Percentiles rank a stretch among this genome's conserved stretches.
Evolutionary conservation across 2,888 invertebrate species (phyloP).

Genomic region (Diplolepis rosae): DNA sequence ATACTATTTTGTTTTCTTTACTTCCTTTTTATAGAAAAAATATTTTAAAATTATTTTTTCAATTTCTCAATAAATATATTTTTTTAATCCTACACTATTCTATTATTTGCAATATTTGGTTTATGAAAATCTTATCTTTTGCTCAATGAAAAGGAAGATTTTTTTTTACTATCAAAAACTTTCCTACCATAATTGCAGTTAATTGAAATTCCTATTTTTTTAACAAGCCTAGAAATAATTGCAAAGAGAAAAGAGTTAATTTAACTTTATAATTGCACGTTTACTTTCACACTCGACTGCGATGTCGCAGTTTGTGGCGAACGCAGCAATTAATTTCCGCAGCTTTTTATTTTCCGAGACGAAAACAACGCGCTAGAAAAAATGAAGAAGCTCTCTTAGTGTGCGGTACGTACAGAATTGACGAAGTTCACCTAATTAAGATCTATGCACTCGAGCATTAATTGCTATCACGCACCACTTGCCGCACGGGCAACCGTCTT

Average conservation of each 20-base stretch:
- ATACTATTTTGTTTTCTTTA: too few species aligned
- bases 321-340: constrained; percentile 2
- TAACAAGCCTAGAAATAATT: background rate
- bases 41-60: too few species aligned
- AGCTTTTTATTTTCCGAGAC: background rate
- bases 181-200: constrained; percentile 10
- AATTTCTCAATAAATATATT: too few species aligned
- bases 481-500: constrained; percentile 32
- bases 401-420: constrained; percentile 27
- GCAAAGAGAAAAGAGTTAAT: constrained; percentile 10
- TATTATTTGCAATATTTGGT: too few species aligned
- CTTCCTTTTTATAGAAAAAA: too few species aligned
- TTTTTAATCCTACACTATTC: too few species aligned
- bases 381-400: constrained; percentile 34
- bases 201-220: constrained; percentile 6
- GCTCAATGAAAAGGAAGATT: too few species aligned
- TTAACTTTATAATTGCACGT: constrained; percentile 18
- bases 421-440: constrained; percentile 43
- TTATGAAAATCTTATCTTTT: too few species aligned
- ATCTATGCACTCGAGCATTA: constrained; percentile 42
- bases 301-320: constrained; percentile 25
- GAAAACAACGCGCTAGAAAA: background rate
- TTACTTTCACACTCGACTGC: constrained; percentile 20
- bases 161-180: too few species aligned
- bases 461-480: constrained; percentile 49